Conservation (phyloP, 2,888 invertebrate species). For the Cheilosia pagana region DNA sequence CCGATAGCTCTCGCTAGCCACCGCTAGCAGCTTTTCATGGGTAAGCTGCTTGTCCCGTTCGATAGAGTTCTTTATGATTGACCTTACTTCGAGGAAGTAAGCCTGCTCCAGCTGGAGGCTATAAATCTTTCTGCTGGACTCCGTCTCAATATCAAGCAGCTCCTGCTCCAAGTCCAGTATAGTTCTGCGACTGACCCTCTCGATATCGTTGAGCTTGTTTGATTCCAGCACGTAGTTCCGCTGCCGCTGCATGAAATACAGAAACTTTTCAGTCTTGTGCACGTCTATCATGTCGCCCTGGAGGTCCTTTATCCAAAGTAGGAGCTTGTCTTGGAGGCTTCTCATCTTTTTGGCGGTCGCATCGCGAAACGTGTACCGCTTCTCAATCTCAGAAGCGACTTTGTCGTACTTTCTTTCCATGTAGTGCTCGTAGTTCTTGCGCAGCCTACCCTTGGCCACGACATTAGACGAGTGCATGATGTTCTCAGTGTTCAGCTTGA, state of each 20-base stretch:
- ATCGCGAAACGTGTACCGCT: constrained; percentile 79
- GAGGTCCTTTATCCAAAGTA: constrained; percentile 77
- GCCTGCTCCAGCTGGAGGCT: constrained; percentile 79
- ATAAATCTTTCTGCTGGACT: constrained; percentile 76
- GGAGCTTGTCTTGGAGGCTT: constrained; percentile 77
- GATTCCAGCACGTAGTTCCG: constrained; percentile 78
- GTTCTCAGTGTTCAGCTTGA: constrained; percentile 78
- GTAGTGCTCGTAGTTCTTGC: constrained; percentile 77
- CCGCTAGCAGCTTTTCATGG: constrained; percentile 78
- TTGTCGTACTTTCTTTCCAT: constrained; percentile 78
- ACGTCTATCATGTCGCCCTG: constrained; percentile 78
- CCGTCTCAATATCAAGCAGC: constrained; percentile 77
- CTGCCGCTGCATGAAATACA: constrained; percentile 79
- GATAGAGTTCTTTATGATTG: constrained; percentile 78
- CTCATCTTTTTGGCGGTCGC: constrained; percentile 78
- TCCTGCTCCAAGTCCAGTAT: constrained; percentile 76
- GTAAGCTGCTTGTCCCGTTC: constrained; percentile 76
- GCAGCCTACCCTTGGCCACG: constrained; percentile 76
- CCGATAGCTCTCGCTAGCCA: constrained; percentile 79
- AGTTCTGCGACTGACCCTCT: constrained; percentile 66
- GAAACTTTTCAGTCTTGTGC: constrained; percentile 79
- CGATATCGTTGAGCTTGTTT: constrained; percentile 77
- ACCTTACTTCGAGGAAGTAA: constrained; percentile 79
- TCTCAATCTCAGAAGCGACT: constrained; percentile 78
- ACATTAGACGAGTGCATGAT: constrained; percentile 79